These are phyloP conservation scores for Connochaetes taurinus DNA, from an alignment of 2,113 vertebrate genomes.

Conservation along the genomic window DNA sequence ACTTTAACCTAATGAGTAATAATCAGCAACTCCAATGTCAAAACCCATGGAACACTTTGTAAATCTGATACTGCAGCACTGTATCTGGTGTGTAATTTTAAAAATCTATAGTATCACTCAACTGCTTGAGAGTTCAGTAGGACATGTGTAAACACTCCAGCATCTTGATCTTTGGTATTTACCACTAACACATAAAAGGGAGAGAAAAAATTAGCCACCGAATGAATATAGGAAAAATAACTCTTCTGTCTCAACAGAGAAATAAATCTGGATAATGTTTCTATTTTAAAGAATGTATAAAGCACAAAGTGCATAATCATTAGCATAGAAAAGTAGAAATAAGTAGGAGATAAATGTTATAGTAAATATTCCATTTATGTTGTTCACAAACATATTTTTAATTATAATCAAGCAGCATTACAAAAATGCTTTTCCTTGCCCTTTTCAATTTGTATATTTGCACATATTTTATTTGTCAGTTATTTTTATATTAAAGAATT, in stretches of 20 bases:
- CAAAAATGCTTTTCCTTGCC: not conserved
- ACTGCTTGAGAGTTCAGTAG: not conserved
- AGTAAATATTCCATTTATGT: conserved; percentile 13
- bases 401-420: not conserved
- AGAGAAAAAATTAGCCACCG: not conserved
- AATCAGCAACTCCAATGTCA: not conserved
- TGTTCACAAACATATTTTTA: not conserved
- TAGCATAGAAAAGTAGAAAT: not conserved
- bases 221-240: not conserved
- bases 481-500: not conserved
- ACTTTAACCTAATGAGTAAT: not conserved
- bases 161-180: not conserved
- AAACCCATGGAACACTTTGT: not conserved
- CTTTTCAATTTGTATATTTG: not conserved
- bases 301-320: not conserved
- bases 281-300: conserved; percentile 20
- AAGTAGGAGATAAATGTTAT: not conserved
- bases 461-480: not conserved
- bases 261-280: conserved; percentile 21
- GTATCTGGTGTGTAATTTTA: not conserved
- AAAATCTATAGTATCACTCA: not conserved
- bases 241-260: not conserved
- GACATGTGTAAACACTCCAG: not conserved
- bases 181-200: not conserved
- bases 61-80: not conserved